These are phyloP conservation scores for Rhynchophorus ferrugineus DNA, from an alignment of 1,140 invertebrate genomes.

Conservation along the genomic window DNA sequence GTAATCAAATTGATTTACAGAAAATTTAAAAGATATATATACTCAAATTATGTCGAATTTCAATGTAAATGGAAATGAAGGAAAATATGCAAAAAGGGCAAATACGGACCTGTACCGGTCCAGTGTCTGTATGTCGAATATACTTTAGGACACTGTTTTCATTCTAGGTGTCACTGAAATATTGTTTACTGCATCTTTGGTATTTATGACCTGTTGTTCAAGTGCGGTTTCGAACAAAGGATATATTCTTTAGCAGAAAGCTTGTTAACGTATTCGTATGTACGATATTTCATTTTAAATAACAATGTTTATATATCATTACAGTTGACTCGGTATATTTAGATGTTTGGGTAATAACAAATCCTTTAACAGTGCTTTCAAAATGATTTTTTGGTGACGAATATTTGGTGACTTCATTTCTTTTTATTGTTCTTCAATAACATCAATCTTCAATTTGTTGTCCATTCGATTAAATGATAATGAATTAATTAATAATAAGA, in stretches of 20 bases:
- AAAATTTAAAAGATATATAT: no score
- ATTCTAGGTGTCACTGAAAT: conserved; percentile 37
- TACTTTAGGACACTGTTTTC: conserved; percentile 38
- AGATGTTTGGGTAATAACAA: conserved; percentile 34
- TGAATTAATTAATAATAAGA: no score
- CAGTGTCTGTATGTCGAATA: conserved; percentile 32
- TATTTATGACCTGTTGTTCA: conserved; percentile 39
- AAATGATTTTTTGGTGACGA: conserved; percentile 7
- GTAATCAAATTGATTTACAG: no score
- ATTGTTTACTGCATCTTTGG: conserved; percentile 35
- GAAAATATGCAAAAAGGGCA: no score
- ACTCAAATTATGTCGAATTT: no score
- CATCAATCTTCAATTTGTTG: no score
- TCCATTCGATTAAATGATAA: no score
- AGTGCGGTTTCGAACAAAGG: conserved; percentile 38
- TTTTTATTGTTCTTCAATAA: no score
- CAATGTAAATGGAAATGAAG: no score
- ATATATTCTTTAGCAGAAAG: conserved; percentile 36
- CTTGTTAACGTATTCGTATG: conserved; percentile 38
- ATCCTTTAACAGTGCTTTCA: conserved; percentile 23
- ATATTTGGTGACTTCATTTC: not conserved
- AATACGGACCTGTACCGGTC: conserved; percentile 25
- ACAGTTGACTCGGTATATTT: conserved; percentile 32
- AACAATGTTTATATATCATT: conserved; percentile 40
- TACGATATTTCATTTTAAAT: conserved; percentile 39